phyloP scores from a whole-genome alignment of 2,888 invertebrate species.

The Troides oblongomaculatus region DNA sequence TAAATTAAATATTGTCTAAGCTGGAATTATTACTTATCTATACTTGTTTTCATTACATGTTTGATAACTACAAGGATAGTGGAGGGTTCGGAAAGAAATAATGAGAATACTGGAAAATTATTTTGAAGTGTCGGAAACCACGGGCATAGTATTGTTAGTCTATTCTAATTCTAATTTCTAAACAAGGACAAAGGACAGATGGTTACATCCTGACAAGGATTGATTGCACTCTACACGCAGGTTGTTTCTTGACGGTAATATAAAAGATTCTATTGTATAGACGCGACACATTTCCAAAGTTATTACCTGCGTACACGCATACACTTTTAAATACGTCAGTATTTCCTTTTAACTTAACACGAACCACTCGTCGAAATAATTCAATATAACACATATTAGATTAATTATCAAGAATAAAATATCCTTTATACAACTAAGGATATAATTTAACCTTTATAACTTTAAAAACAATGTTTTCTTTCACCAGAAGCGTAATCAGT shows the following conservation, averaged over 20 bases:
- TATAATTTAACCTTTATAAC: too few relatives aligned
- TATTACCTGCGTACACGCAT: constrained; percentile 65
- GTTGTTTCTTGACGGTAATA: constrained; percentile 55
- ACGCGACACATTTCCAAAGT: constrained; percentile 53
- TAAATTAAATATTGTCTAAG: too few relatives aligned
- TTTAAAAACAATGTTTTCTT: too few relatives aligned
- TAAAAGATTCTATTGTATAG: constrained; percentile 55
- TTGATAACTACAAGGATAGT: constrained; percentile 1
- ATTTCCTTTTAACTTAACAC: too few relatives aligned
- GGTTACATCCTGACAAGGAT: constrained; percentile 65
- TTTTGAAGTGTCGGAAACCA: constrained; percentile 22
- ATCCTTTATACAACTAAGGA: too few relatives aligned
- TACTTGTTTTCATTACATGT: not conserved
- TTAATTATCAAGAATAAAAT: too few relatives aligned
- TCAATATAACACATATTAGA: too few relatives aligned
- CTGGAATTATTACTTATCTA: not conserved
- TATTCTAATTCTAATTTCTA: constrained; percentile 71
- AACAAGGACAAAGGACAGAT: constrained; percentile 71
- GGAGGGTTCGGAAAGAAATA: constrained; percentile 10
- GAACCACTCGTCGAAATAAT: too few relatives aligned
- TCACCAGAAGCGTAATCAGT: too few relatives aligned
- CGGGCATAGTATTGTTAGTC: constrained; percentile 51
- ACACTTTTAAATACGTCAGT: constrained; percentile 51
- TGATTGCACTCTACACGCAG: constrained; percentile 56
- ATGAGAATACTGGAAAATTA: not conserved